These are phyloP conservation scores for Drosophila pseudotakahashii DNA, from an alignment of 2,888 invertebrate genomes.

Conservation along the genomic window DNA sequence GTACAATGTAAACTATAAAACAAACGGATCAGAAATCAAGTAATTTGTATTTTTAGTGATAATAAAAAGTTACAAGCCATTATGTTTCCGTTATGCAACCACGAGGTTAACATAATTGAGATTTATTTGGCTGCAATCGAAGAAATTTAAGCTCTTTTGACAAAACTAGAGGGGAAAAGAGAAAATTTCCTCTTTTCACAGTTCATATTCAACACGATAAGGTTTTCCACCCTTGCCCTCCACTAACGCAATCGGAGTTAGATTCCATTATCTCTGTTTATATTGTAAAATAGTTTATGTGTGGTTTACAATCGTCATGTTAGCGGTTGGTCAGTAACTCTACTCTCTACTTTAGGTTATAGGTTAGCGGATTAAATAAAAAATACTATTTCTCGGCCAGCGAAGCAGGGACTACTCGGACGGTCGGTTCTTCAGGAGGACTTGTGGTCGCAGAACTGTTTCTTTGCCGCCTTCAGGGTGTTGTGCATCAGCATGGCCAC, in stretches of 20 bases:
- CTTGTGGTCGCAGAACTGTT: slow-evolving; percentile 56
- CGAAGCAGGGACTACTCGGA: slow-evolving; percentile 4
- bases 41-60: slow-evolving; percentile 64
- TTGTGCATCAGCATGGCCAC: slow-evolving; percentile 97
- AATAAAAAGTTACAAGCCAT: slow-evolving; percentile 59
- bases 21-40: slow-evolving; percentile 44
- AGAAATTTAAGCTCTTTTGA: not conserved
- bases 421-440: slow-evolving; percentile 1
- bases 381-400: slow-evolving; percentile 36
- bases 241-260: not conserved
- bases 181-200: not conserved
- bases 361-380: slow-evolving; percentile 33
- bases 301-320: slow-evolving; percentile 17
- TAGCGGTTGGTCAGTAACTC: slow-evolving; percentile 27
- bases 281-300: slow-evolving; percentile 10
- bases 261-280: slow-evolving; percentile 13
- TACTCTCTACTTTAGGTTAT: slow-evolving; percentile 19
- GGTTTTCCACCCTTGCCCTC: not conserved
- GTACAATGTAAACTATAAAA: slow-evolving; percentile 62
- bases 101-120: not conserved
- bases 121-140: slow-evolving; percentile 1
- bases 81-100: not conserved
- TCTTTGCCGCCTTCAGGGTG: slow-evolving; percentile 90
- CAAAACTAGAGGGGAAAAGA: not conserved
- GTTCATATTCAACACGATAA: not conserved